Base-by-base conservation (phyloP, 1,140 invertebrate genomes). In the Drosophila baimaii region DNA sequence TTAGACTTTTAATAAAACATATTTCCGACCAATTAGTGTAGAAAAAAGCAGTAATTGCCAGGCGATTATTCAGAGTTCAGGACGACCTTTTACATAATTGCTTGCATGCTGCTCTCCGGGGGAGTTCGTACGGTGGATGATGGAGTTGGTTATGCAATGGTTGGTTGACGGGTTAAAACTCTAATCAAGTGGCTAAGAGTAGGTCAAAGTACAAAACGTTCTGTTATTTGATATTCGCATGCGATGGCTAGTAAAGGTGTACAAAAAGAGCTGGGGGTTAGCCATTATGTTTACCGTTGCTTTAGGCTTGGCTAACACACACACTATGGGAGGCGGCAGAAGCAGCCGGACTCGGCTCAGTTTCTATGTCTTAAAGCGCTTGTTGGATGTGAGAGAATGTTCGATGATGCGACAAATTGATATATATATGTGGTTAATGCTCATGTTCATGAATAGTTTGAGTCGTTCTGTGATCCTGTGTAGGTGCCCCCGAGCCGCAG, bases 231-330 rank as follows among this genome's bases (percentile, higher is more conserved):
- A 54, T 47, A 44, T 54, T 66, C 23, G 51, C 79, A 89, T 83
- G 83, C 83, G 55, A 43, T 82, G 46, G 47, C 72, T 88, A 88
- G 73, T 52, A 39, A 58, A 68, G 59, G 59, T 83, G 37, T 73
- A 79, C 27, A 77, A 73, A 79, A 71, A 88, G 51, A 79, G 39
- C 58, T 76, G 29, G 17, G 39, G 62, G 23, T 47, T 70, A 71
- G 71, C 79, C 65, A 63, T 65, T 72, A 77, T 88, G 79, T 58
- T 88, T 88, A 88, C 83, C 83, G 65, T 89, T 83, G 69, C 54
- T 74, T 44, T 61, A 31, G 73, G 77, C 65, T 71, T 86, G 82
- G 75, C 79, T 81, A 85, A 86, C 63, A 81, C 77, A 74, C 63
- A 84, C 62, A 46, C 68, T 72, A 88, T 56, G 68, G 73, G 65